A percentile compares a stretch with the other conserved stretches of the same genome.
These are phyloP conservation scores for Tribolium madens DNA, from an alignment of 1,140 invertebrate species.

Conservation along the genomic window DNA sequence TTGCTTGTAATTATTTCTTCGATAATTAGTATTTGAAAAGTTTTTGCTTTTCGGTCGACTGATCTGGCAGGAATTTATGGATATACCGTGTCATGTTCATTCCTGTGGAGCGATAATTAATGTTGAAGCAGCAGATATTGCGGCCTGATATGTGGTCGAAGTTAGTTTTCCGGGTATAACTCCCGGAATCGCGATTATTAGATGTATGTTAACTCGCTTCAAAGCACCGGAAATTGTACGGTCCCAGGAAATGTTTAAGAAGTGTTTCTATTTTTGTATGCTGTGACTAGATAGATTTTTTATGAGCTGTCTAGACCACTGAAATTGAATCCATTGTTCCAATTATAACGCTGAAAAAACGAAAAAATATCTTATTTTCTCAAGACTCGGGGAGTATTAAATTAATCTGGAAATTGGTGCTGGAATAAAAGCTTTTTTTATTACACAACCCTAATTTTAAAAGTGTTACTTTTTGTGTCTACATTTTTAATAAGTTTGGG, in stretches of 20 bases:
- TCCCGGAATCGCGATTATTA: background rate
- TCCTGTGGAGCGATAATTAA: constrained; percentile 22
- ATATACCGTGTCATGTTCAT: constrained; percentile 7
- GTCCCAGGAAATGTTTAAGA: background rate
- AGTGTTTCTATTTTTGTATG: background rate
- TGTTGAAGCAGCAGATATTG: constrained; percentile 22
- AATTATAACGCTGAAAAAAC: background rate
- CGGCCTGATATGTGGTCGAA: background rate
- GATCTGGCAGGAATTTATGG: constrained; percentile 1
- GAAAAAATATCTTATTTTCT: background rate
- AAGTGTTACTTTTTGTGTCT: constrained; percentile 24
- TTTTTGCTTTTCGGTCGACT: constrained; percentile 5
- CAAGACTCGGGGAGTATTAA: background rate
- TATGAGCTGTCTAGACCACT: constrained; percentile 23
- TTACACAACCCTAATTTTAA: background rate
- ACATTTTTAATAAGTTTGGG: constrained; percentile 19
- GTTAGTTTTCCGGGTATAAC: constrained; percentile 6
- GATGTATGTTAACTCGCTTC: background rate
- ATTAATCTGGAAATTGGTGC: constrained; percentile 4
- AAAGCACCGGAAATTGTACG: constrained; percentile 17
- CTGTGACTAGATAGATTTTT: constrained; percentile 4
- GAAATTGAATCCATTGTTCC: constrained; percentile 21
- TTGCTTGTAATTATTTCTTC: background rate
- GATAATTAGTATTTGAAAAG: background rate
- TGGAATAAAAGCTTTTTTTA: constrained; percentile 13